Base-by-base conservation (phyloP, 2,113 vertebrate species). In the Cyprinodon tularosa region DNA sequence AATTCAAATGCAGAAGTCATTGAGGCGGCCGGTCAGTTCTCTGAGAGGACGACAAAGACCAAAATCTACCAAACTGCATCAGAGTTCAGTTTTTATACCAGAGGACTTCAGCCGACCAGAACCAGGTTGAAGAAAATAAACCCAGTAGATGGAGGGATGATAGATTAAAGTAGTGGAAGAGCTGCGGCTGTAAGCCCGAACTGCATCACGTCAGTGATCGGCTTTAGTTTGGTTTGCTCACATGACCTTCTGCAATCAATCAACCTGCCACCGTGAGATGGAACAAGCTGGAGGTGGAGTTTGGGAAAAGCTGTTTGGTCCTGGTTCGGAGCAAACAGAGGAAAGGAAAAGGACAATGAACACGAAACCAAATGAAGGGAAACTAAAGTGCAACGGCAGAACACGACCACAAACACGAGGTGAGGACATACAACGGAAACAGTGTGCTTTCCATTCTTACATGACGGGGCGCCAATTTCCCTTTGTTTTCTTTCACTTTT, bases 371-470 rank as follows among this genome's bases (percentile, higher is more conserved):
- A 78, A 50, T 45, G 42, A 78, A 72, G 17, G 14, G 29, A 57
- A 60, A 57, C 81, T 40, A 64, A 84, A 48, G 88, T 62, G 75
- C 74, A 65, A 85, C 82, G 77, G 37, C 0, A 60, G 90, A 77
- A 83, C 78, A 77, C n/a, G 80, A 62, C 71, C 70, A 88, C 84
- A 71, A 74, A 78, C 53, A 82, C 66, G 3, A 70, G 61, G 72
- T 74, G 75, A 80, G 42, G 68, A 66, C 78, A 72, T 67, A 83
- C 68, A 74, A 67, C 76, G 87, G 80, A 76, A 79, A 80, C 62
- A 62, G 61, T 77, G 70, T 79, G 87, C 62, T 74, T 84, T 85
- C 85, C 89, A 87, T 90, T 90, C 94, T 95, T 94, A 95, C 94
- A 92, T 94, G 90, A 84, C 89, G 91, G 91, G 90, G 91, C 47